Conservation (phyloP, 2,888 invertebrate species). For the Lasioglossum morio region DNA sequence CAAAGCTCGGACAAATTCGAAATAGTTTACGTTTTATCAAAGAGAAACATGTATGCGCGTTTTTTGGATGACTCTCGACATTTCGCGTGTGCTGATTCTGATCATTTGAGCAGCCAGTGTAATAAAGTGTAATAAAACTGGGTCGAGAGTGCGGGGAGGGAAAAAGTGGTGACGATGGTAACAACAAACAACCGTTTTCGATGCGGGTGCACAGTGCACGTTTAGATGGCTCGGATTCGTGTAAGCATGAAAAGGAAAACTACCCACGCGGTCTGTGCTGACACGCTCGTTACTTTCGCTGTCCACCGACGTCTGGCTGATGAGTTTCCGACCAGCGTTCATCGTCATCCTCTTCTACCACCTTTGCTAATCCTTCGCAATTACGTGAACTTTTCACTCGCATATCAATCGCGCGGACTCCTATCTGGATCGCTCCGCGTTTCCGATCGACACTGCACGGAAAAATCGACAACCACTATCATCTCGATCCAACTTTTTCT, state of each 20-base stretch:
- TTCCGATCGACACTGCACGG: slow-evolving; percentile 20
- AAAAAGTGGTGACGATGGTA: not conserved
- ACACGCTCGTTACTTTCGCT: slow-evolving; percentile 77
- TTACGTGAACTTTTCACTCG: slow-evolving; percentile 48
- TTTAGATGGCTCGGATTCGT: slow-evolving; percentile 17
- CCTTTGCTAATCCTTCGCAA: slow-evolving; percentile 54
- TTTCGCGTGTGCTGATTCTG: not conserved
- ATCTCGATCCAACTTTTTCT: not conserved
- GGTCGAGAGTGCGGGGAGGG: not conserved
- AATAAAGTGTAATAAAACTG: slow-evolving; percentile 17
- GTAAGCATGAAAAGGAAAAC: slow-evolving; percentile 59
- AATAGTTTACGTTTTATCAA: too few relatives aligned
- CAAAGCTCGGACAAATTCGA: too few relatives aligned
- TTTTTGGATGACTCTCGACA: not conserved
- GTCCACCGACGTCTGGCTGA: slow-evolving; percentile 77
- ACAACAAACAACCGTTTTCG: slow-evolving; percentile 15
- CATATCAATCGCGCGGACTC: slow-evolving; percentile 57
- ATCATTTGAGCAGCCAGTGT: not conserved
- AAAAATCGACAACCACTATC: slow-evolving; percentile 1
- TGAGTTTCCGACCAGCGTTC: slow-evolving; percentile 76
- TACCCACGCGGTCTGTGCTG: slow-evolving; percentile 73
- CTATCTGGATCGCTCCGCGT: slow-evolving; percentile 36
- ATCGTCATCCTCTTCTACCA: slow-evolving; percentile 72
- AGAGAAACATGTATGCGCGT: not conserved
- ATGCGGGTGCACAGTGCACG: not conserved